A percentile compares a stretch with the other conserved stretches of the same genome.
Conservation (phyloP, 2,113 vertebrate species). For the Smithornis capensis region DNA sequence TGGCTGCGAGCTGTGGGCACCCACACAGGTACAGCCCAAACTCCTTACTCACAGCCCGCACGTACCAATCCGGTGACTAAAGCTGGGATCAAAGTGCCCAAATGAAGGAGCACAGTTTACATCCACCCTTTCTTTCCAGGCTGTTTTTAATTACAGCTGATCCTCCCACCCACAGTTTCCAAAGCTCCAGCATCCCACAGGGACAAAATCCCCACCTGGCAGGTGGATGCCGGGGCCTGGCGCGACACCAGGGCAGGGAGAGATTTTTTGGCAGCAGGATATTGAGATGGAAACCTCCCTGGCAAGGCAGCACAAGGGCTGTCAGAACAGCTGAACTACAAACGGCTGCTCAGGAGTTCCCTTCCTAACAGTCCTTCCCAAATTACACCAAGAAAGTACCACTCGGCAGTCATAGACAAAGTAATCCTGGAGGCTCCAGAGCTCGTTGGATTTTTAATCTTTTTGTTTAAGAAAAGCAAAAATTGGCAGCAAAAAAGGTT, state of each 20-base stretch:
- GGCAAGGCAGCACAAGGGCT: accelerated
- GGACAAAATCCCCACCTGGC: not conserved
- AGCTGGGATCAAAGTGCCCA: constrained; percentile 17
- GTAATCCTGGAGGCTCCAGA: not conserved
- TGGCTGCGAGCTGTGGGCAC: accelerated
- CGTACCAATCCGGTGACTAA: constrained; percentile 51
- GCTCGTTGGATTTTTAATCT: not conserved
- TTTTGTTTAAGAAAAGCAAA: not conserved
- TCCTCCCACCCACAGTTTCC: not conserved
- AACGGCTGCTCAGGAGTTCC: not conserved
- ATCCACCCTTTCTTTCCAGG: constrained; percentile 41
- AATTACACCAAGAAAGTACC: not conserved
- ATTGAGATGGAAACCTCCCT: not conserved
- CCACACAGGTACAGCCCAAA: not conserved
- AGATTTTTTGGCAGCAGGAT: not conserved
- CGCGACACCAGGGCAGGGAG: accelerated
- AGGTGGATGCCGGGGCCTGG: not conserved
- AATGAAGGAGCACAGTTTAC: constrained; percentile 6
- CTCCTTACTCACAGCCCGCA: constrained; percentile 8
- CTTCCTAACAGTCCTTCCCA: not conserved
- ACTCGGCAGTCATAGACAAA: accelerated
- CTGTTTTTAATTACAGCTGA: constrained; percentile 17
- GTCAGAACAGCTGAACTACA: not conserved
- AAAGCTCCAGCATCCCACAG: not conserved
- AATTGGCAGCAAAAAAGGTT: not conserved